Evolutionary conservation across 1,140 invertebrate species (phyloP), one percentile per base, ranked within the genome.

Genomic region (Macrosteles quadrilineatus): DNA sequence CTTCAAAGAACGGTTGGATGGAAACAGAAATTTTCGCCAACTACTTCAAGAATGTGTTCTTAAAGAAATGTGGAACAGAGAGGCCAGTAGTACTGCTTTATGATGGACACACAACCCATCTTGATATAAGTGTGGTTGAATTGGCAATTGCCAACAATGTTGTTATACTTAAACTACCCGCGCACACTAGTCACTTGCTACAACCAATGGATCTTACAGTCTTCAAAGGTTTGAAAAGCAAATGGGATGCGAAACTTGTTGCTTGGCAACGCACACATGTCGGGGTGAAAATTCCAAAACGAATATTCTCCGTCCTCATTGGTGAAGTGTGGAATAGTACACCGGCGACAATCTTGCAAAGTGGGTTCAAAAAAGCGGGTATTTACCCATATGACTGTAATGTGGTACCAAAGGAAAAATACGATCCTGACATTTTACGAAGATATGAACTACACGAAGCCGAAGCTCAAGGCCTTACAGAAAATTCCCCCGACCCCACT

Each of bases 401-500:
- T 53, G 23, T 53, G 4, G 23, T 53, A n/a, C 47, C 47, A 9
- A 25, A 19, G 23, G n/a, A 3, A n/a, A 53, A 53, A 19, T 53
- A 9, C n/a, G 47, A 53, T 53, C 6, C 47, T 53, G 47, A 29
- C 12, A 4, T 29, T 9, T 57, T 69, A 55, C 23, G 53, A 53
- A 53, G 47, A 53, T 53, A 9, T n/a, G 71, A 69, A 70, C 3
- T 53, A 27, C n/a, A 36, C 32, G 32, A 36, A 36, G 14, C n/a
- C n/a, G 32, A 36, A 14, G 4, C 32, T 36, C 32, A 14, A 36
- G 32, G 14, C 32, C 32, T 36, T 14, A 6, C 32, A 36, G 14
- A 14, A 36, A 36, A 14, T 14, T 36, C 32, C 32, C 14, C 4
- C 14, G 14, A 36, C 14, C 4, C 32, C 32, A 36, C 4, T 36